These are phyloP conservation scores for Micropterix aruncella DNA, from an alignment of 2,888 invertebrate genomes.

Conservation along the genomic window DNA sequence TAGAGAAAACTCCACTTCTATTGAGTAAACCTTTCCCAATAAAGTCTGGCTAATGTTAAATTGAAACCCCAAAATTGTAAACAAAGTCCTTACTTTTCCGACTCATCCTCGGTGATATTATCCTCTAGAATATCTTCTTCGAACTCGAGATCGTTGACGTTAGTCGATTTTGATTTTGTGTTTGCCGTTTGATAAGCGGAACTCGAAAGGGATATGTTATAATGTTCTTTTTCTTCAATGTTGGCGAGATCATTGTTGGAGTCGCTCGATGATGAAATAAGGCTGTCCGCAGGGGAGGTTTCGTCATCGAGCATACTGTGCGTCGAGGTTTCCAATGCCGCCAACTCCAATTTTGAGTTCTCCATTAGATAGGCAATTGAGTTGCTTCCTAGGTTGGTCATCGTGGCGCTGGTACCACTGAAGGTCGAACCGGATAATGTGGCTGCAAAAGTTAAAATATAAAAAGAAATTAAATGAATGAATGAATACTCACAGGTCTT, in stretches of 20 bases:
- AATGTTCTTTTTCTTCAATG: constrained; percentile 29
- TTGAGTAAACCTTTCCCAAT: too few species aligned
- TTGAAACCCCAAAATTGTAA: too few species aligned
- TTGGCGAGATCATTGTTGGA: constrained; percentile 35
- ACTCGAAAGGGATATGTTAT: constrained; percentile 23
- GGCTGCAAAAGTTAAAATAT: constrained; percentile 18
- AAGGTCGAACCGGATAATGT: constrained; percentile 39
- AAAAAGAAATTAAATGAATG: too few species aligned
- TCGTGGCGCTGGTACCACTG: constrained; percentile 36
- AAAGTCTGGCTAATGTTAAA: too few species aligned
- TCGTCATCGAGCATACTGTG: constrained; percentile 66
- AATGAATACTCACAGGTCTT: too few species aligned
- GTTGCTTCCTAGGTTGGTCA: constrained; percentile 27
- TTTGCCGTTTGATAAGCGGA: constrained; percentile 36
- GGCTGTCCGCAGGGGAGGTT: constrained; percentile 69
- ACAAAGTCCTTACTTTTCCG: not conserved
- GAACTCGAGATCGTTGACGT: constrained; percentile 25
- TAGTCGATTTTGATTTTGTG: constrained; percentile 32
- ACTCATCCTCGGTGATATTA: not conserved
- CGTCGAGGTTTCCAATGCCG: constrained; percentile 51
- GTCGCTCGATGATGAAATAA: constrained; percentile 50
- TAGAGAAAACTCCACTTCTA: too few species aligned
- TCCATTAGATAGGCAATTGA: constrained; percentile 50
- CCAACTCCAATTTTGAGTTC: constrained; percentile 63
- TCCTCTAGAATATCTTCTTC: constrained; percentile 23